phyloP scores from a whole-genome alignment of 2,888 invertebrate species.

The Thymelicus acteon region DNA sequence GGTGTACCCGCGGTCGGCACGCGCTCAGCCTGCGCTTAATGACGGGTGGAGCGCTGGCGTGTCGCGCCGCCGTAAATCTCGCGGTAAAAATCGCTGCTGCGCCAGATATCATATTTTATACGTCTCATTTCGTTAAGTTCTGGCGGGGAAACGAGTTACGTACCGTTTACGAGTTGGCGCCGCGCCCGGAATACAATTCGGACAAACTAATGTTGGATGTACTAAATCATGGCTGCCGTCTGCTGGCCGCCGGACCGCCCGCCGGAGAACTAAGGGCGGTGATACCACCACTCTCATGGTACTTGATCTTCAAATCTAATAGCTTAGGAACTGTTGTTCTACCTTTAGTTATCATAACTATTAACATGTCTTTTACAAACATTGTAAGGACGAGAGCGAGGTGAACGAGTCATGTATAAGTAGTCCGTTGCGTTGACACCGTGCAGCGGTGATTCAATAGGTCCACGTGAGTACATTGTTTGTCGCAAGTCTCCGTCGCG shows the following conservation, averaged over 20 bases:
- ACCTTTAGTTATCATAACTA: no score
- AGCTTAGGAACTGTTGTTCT: no score
- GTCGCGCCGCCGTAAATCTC: conserved; percentile 13
- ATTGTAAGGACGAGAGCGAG: not conserved
- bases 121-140: conserved; percentile 17
- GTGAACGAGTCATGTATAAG: not conserved
- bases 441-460: not conserved
- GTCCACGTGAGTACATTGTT: conserved; percentile 9
- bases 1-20: no score
- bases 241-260: no score
- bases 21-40: no score
- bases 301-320: no score
- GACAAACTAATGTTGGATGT: conserved; percentile 19
- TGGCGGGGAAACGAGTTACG: conserved; percentile 1
- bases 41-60: not conserved
- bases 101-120: conserved; percentile 12
- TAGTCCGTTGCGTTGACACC: not conserved
- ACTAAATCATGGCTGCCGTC: conserved; percentile 12
- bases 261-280: no score
- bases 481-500: not conserved
- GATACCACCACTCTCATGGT: no score
- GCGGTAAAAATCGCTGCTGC: conserved; percentile 7
- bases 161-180: conserved; percentile 28
- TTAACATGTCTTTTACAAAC: not conserved
- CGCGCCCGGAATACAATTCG: conserved; percentile 18